Percentiles rank a stretch among this genome's conserved stretches.
Conservation (phyloP, 2,888 invertebrate species). For the Byasa hedistus region DNA sequence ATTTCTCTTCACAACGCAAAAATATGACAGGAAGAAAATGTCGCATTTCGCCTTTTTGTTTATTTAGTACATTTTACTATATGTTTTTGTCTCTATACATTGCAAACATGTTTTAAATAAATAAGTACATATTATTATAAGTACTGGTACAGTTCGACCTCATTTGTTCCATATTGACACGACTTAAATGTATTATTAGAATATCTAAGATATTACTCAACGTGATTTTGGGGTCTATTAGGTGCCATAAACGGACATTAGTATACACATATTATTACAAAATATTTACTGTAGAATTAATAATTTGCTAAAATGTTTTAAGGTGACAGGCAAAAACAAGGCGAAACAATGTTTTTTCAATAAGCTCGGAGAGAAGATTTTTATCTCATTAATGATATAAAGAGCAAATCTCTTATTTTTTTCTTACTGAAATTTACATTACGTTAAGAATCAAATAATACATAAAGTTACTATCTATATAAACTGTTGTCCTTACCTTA, state of each 20-base stretch:
- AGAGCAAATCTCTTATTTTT: too few species aligned
- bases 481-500: conserved; percentile 68
- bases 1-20: too few species aligned
- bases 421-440: too few species aligned
- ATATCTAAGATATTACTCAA: background rate
- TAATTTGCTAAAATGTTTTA: background rate
- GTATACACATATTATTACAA: background rate
- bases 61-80: too few species aligned
- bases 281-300: background rate
- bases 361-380: background rate
- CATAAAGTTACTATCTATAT: background rate
- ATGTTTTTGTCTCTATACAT: too few species aligned
- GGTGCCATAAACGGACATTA: background rate
- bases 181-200: background rate
- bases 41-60: too few species aligned
- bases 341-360: background rate
- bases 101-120: too few species aligned
- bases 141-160: background rate
- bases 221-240: background rate
- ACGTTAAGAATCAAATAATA: too few species aligned
- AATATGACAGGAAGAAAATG: too few species aligned
- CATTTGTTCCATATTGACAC: background rate
- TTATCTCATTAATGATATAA: too few species aligned
- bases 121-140: background rate
- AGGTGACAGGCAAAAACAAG: background rate